A percentile compares a stretch with the other conserved stretches of the same genome.
phyloP scores from a whole-genome alignment of 2,113 vertebrate genomes.

The Pampusana beccarii region DNA sequence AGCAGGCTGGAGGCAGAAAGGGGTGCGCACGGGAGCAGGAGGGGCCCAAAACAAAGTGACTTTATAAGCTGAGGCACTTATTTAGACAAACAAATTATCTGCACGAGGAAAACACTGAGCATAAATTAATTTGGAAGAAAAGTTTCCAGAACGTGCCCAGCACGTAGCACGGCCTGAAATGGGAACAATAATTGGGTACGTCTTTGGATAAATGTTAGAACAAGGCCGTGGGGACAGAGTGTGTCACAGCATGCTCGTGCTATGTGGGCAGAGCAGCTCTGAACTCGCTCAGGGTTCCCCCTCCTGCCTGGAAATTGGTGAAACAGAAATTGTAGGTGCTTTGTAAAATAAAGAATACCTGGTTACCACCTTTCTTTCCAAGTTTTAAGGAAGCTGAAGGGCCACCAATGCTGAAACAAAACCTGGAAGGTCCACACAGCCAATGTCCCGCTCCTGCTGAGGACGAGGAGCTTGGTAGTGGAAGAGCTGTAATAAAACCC shows the following conservation, averaged over 20 bases:
- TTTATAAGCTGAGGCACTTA: neutral
- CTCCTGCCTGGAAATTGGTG: neutral
- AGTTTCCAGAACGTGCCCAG: neutral
- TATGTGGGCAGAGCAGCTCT: neutral
- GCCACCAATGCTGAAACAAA: neutral
- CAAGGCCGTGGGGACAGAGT: neutral
- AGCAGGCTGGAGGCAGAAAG: neutral
- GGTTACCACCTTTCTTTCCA: neutral
- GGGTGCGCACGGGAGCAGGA: neutral
- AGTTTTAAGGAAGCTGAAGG: neutral
- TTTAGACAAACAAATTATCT: neutral
- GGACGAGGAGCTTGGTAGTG: neutral
- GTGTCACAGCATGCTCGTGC: rapidly evolving
- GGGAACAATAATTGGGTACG: neutral
- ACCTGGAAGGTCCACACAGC: neutral
- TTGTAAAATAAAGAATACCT: neutral
- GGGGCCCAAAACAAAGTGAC: neutral
- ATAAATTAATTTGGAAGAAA: neutral
- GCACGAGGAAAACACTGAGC: neutral
- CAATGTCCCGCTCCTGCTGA: neutral
- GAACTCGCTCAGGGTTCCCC: neutral
- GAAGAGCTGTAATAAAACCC: neutral
- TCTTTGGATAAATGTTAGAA: neutral
- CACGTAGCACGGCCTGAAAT: neutral
- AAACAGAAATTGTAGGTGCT: neutral